Conservation (phyloP, 2,797 vertebrate species). For the Hipposideros larvatus region DNA sequence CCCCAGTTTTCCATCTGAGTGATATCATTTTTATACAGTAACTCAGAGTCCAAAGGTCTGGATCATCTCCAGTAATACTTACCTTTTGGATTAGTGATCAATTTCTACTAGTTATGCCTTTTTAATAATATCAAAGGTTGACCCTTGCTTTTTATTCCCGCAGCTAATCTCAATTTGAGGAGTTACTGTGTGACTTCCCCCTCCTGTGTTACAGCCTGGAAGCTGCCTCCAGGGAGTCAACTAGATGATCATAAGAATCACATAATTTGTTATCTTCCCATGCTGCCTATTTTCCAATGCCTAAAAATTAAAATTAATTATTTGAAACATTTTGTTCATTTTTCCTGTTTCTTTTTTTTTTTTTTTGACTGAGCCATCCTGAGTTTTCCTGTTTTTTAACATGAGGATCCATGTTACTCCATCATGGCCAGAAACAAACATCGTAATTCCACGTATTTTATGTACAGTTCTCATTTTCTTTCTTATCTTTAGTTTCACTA, state of each 20-base stretch:
- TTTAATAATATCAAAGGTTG: background rate
- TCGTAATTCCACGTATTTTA: background rate
- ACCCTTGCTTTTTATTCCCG: background rate
- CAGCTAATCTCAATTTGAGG: background rate
- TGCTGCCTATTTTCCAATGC: background rate
- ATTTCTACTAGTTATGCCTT: background rate
- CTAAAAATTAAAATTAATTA: background rate
- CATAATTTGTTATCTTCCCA: background rate
- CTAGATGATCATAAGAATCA: background rate
- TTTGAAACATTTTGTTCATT: background rate
- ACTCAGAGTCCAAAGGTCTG: background rate
- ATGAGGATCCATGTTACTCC: background rate
- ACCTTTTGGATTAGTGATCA: background rate
- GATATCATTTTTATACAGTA: background rate
- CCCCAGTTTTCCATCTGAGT: background rate
- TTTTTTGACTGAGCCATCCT: no score
- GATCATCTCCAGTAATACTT: background rate
- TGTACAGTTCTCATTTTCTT: background rate
- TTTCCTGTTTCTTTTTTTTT: background rate
- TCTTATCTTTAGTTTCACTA: background rate
- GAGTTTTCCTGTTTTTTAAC: background rate
- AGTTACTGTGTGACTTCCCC: background rate
- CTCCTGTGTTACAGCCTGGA: background rate
- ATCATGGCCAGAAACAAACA: background rate
- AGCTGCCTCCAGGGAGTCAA: background rate